A percentile compares a stretch with the other conserved stretches of the same genome.
phyloP scores from a whole-genome alignment of 1,140 invertebrate genomes.

The Megalonaias nervosa region DNA sequence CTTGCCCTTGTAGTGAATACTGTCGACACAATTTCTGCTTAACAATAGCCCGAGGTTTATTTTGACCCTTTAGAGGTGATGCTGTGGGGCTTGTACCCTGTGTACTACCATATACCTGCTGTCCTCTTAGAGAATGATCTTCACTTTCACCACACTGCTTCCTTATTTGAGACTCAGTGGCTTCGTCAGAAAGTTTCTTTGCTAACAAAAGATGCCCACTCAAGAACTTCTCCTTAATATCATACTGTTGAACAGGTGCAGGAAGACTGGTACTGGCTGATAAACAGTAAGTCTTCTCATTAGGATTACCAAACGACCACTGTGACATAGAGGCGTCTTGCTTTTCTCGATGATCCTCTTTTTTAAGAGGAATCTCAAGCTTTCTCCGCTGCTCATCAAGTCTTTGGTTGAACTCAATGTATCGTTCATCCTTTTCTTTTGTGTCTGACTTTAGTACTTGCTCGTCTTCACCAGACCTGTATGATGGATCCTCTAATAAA shows the following conservation, averaged over 20 bases:
- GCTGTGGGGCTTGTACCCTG: slow-evolving; percentile 12
- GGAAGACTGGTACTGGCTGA: background rate
- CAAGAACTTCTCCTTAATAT: slow-evolving; percentile 42
- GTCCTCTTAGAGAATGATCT: slow-evolving; percentile 23
- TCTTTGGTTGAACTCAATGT: slow-evolving; percentile 47
- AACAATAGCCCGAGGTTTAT: slow-evolving; percentile 1
- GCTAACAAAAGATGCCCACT: slow-evolving; percentile 69
- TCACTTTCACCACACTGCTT: slow-evolving; percentile 41
- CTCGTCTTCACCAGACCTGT: background rate
- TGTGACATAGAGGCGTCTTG: background rate
- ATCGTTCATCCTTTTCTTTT: slow-evolving; percentile 19
- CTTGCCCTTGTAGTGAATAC: slow-evolving; percentile 82
- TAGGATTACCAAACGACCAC: background rate
- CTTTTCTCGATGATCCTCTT: slow-evolving; percentile 23
- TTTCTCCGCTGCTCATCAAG: slow-evolving; percentile 47
- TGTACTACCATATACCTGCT: slow-evolving; percentile 1
- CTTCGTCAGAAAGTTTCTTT: slow-evolving; percentile 72
- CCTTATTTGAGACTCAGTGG: slow-evolving; percentile 39
- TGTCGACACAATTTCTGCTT: slow-evolving; percentile 35
- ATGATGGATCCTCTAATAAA: background rate
- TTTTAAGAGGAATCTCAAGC: slow-evolving; percentile 37
- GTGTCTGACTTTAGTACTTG: background rate
- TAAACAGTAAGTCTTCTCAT: slow-evolving; percentile 4
- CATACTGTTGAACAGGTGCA: no score
- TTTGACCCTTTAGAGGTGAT: slow-evolving; percentile 9